These are phyloP conservation scores for Ictalurus punctatus DNA, from an alignment of 2,113 vertebrate genomes.

Conservation along the genomic window DNA sequence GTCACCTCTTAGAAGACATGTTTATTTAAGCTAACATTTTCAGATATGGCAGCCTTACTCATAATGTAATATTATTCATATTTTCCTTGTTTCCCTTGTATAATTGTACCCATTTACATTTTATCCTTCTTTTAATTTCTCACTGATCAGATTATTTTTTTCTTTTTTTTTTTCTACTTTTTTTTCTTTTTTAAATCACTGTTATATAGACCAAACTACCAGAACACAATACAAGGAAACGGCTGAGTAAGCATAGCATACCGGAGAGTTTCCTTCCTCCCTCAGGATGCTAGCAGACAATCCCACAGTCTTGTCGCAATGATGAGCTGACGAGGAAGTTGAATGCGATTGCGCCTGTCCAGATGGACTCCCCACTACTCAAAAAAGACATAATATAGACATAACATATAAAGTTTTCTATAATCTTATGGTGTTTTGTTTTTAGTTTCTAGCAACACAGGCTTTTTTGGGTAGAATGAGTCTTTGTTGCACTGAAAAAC, in stretches of 20 bases:
- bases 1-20: not conserved
- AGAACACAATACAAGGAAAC: slow-evolving; percentile 45
- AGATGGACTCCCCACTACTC: not conserved
- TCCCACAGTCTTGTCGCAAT: not conserved
- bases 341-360: not conserved
- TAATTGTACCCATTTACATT: not conserved
- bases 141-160: not conserved
- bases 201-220: not conserved
- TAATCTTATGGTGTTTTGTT: slow-evolving; percentile 1
- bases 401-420: not conserved
- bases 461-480: not conserved
- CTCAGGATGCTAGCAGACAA: not conserved
- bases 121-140: not conserved
- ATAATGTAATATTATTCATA: not conserved
- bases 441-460: not conserved
- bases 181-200: not conserved
- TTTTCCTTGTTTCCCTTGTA: not conserved
- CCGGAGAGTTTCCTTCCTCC: slow-evolving; percentile 36
- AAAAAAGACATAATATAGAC: not conserved
- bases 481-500: not conserved
- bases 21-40: not conserved
- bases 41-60: not conserved
- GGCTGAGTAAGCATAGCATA: slow-evolving; percentile 11
- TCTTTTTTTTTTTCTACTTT: not conserved
- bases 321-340: slow-evolving; percentile 2